Conservation (phyloP, 2,797 vertebrate genomes). For the Bradypodion pumilum region DNA sequence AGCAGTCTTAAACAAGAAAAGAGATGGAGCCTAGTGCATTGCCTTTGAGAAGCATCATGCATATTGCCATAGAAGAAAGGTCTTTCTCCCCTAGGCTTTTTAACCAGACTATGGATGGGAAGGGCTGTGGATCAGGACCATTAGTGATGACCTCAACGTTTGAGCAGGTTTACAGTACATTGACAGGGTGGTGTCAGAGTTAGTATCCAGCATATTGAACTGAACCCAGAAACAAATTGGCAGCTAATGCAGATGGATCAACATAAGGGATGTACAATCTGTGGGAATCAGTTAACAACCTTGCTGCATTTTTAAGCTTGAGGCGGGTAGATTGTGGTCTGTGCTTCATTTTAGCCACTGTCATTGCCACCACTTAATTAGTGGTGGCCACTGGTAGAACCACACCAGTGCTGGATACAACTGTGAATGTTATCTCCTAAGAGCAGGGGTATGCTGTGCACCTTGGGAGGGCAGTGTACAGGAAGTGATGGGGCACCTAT, state of each 20-base stretch:
- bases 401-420: neutral
- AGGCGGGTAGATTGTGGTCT: too few species aligned
- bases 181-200: neutral
- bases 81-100: neutral
- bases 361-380: neutral
- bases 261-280: neutral
- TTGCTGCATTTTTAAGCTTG: too few species aligned
- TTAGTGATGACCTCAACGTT: neutral
- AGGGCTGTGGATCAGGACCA: neutral
- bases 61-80: neutral
- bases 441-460: too few species aligned
- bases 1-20: neutral
- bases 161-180: neutral
- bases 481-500: too few species aligned
- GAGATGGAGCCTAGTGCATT: too few species aligned
- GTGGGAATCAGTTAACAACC: too few species aligned
- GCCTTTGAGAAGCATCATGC: neutral
- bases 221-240: neutral
- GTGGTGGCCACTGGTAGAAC: neutral
- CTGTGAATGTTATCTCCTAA: neutral
- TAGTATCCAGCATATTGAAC: neutral
- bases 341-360: neutral
- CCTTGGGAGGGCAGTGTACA: too few species aligned
- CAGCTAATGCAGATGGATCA: neutral
- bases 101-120: neutral